Conservation (phyloP, 2,888 invertebrate species). For the Meandrusa payeni region DNA sequence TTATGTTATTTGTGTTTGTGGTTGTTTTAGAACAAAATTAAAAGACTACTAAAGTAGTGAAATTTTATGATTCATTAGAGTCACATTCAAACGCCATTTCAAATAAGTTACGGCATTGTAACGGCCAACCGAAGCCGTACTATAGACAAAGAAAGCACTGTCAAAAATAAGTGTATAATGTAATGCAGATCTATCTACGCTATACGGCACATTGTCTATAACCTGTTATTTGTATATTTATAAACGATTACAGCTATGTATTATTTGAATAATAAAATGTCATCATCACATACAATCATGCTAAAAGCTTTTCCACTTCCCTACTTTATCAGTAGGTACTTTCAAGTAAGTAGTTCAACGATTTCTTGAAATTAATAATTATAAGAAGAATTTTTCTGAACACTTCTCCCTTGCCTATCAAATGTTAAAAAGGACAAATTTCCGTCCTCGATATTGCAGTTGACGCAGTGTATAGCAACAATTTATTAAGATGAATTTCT, state of each 20-base stretch:
- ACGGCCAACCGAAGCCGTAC: too few relatives aligned
- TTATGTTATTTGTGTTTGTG: conserved; percentile 9
- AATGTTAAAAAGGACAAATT: conserved; percentile 53
- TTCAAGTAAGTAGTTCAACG: conserved; percentile 65
- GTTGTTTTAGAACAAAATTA: conserved; percentile 1
- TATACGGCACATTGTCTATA: background rate
- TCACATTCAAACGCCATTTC: background rate
- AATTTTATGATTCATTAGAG: background rate
- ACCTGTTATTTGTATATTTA: conserved; percentile 4
- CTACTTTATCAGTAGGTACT: conserved; percentile 62
- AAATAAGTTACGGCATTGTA: background rate
- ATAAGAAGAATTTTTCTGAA: conserved; percentile 66
- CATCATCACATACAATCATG: conserved; percentile 60
- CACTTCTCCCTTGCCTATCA: conserved; percentile 52
- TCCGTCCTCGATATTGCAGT: conserved; percentile 66
- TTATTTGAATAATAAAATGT: conserved; percentile 25
- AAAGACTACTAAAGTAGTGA: background rate
- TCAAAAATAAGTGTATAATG: conserved; percentile 1
- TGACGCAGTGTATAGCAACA: conserved; percentile 41
- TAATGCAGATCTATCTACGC: background rate
- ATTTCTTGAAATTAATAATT: conserved; percentile 70
- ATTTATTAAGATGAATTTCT: conserved; percentile 38
- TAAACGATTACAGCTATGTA: conserved; percentile 4
- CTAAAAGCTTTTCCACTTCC: conserved; percentile 61
- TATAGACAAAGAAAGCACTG: conserved; percentile 1